Evolutionary conservation across 2,113 vertebrate genomes (phyloP).

Genomic region (Choloepus hoffmanni): DNA sequence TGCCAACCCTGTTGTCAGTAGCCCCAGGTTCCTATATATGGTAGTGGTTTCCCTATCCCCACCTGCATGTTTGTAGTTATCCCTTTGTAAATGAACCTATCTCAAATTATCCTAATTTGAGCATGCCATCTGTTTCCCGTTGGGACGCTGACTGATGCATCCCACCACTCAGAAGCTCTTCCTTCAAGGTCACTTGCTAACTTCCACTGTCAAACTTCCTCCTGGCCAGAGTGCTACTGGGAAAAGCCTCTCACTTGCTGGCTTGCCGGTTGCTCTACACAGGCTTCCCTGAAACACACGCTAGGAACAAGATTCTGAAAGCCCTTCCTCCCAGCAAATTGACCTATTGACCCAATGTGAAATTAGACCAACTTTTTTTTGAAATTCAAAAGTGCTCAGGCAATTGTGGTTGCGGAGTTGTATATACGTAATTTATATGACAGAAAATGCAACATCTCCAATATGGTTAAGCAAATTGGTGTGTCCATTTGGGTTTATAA

Average conservation of each 20-base stretch:
- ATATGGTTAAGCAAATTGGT: not conserved
- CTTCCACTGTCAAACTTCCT: not conserved
- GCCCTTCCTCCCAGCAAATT: not conserved
- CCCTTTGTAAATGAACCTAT: not conserved
- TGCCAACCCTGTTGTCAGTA: not conserved
- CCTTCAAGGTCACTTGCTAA: not conserved
- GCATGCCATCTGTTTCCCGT: not conserved
- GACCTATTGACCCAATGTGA: not conserved
- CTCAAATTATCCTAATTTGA: not conserved
- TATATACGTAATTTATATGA: not conserved
- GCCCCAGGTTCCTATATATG: not conserved
- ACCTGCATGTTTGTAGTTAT: not conserved
- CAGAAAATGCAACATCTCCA: slow-evolving; percentile 5
- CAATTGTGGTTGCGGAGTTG: not conserved
- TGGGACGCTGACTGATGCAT: not conserved
- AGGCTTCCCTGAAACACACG: too few relatives aligned
- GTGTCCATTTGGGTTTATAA: not conserved
- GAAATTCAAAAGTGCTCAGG: not conserved
- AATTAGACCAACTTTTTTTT: not conserved
- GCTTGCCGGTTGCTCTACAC: not conserved
- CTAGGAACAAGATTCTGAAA: not conserved
- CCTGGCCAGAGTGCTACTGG: not conserved
- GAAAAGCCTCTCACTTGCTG: not conserved
- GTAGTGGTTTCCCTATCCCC: not conserved
- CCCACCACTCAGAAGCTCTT: not conserved